Evolutionary conservation across 2,113 vertebrate genomes (phyloP).

Genomic region (Myotis lucifugus): DNA sequence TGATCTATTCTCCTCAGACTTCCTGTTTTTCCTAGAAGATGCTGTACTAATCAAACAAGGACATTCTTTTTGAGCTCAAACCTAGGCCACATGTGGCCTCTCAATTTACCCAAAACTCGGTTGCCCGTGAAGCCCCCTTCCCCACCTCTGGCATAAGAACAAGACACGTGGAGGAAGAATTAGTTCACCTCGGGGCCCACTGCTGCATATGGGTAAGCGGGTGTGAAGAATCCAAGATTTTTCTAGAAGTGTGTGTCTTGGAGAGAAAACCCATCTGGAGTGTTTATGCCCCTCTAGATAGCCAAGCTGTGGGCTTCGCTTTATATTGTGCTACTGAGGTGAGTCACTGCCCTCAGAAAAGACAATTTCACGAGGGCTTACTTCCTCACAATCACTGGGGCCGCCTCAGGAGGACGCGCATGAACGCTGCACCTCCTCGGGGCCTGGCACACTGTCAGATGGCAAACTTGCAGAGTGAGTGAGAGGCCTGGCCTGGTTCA

Average conservation of each 20-base stretch:
- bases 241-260: slow-evolving; percentile 10
- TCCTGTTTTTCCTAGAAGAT: not conserved
- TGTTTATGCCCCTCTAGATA: slow-evolving; percentile 29
- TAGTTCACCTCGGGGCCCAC: not conserved
- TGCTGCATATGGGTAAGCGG: not conserved
- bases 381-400: slow-evolving; percentile 29
- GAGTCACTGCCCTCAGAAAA: slow-evolving; percentile 28
- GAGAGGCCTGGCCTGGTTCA: not conserved
- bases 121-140: not conserved
- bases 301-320: not conserved
- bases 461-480: slow-evolving; percentile 43
- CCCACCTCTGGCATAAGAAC: not conserved
- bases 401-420: not conserved
- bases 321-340: not conserved
- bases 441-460: slow-evolving; percentile 51
- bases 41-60: not conserved
- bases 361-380: slow-evolving; percentile 39
- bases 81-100: not conserved
- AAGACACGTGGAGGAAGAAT: not conserved
- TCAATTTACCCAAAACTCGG: slow-evolving; percentile 6
- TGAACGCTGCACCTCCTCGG: not conserved
- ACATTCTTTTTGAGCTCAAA: not conserved
- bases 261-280: not conserved
- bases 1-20: not conserved
- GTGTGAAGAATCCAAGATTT: not conserved